A percentile compares a stretch with the other conserved stretches of the same genome.
phyloP scores from a whole-genome alignment of 30 jellyfish, hydroid and myxozoan species.

The Hydractinia symbiolongicarpus region DNA sequence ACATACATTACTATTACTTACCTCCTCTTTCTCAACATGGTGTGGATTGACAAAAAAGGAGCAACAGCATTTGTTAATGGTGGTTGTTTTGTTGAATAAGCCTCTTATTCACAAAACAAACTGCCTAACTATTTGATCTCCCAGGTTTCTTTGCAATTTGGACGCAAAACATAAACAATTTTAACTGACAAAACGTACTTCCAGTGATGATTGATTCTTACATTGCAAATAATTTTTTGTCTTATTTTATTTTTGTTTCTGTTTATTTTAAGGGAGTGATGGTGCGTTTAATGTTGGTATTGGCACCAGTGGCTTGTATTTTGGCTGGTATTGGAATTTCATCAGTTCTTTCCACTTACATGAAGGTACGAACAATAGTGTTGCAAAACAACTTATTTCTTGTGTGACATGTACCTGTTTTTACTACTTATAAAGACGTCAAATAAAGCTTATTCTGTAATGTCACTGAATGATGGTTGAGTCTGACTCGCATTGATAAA shows the following conservation, averaged over 20 bases:
- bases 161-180: no score
- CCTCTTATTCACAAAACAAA: no score
- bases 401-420: no score
- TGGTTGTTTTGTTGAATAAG: no score
- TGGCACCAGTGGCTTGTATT: conserved; percentile 97
- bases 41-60: no score
- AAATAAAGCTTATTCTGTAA: background rate
- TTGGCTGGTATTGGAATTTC: conserved; percentile 95
- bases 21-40: conserved; percentile 2
- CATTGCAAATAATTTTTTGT: no score
- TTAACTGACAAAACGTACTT: no score
- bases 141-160: no score
- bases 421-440: background rate
- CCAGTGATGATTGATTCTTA: no score
- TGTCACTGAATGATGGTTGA: background rate
- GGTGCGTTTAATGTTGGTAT: conserved; percentile 96
- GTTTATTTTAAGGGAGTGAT: conserved; percentile 68
- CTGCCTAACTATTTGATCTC: no score
- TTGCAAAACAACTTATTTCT: background rate
- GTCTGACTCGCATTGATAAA: background rate
- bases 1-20: background rate
- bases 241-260: background rate
- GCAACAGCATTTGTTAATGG: no score
- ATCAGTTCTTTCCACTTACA: conserved; percentile 76
- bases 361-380: conserved; percentile 55